A percentile compares a stretch with the other conserved stretches of the same genome.
Evolutionary conservation across 2,113 vertebrate species (phyloP).

Genomic region (Peromyscus maniculatus): DNA sequence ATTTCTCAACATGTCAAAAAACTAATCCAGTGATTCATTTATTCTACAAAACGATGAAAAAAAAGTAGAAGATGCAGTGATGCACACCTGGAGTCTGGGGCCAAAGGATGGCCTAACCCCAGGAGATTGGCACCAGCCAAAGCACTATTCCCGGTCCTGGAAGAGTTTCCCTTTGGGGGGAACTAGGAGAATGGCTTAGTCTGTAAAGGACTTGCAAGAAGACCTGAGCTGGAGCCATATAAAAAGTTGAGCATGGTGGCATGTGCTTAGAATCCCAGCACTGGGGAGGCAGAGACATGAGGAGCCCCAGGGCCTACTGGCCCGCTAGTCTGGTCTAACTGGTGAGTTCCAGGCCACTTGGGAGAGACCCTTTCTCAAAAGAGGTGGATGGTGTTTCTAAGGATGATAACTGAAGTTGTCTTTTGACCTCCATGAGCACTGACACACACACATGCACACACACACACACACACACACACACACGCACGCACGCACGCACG

Average conservation of each 20-base stretch:
- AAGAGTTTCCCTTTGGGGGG: background rate
- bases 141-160: background rate
- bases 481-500: background rate
- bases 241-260: background rate
- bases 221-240: background rate
- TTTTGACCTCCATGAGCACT: background rate
- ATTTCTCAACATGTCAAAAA: slow-evolving; percentile 43
- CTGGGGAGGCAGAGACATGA: background rate
- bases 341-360: background rate
- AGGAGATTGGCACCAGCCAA: background rate
- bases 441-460: too few species aligned
- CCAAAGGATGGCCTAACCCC: background rate
- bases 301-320: too few species aligned
- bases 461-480: background rate
- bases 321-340: background rate
- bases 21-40: slow-evolving; percentile 4
- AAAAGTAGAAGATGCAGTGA: background rate
- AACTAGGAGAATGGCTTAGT: background rate
- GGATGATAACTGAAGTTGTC: background rate
- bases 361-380: background rate
- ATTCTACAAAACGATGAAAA: slow-evolving; percentile 1
- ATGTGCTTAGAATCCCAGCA: background rate
- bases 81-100: background rate
- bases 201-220: background rate
- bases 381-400: background rate